phyloP scores from a whole-genome alignment of 2,888 invertebrate genomes.

The Lampropteryx suffumata region DNA sequence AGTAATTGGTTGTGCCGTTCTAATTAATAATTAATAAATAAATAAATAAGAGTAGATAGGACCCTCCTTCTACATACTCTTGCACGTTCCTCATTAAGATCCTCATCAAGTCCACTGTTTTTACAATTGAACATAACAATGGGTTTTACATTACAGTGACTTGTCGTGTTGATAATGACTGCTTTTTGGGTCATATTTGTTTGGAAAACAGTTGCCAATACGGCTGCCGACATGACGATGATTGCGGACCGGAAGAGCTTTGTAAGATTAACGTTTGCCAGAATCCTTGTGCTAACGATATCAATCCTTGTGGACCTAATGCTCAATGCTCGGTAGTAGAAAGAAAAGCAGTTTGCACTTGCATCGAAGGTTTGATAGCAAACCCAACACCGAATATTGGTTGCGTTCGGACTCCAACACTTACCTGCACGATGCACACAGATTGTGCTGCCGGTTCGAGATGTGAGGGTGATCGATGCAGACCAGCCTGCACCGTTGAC shows the following conservation, averaged over 20 bases:
- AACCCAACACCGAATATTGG: conserved; percentile 95
- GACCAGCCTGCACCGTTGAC: conserved; percentile 90
- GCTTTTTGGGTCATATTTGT: conserved; percentile 95
- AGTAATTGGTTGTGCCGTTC: too few species aligned
- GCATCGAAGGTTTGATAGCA: conserved; percentile 90
- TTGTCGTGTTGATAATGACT: conserved; percentile 95
- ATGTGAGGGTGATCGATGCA: conserved; percentile 89
- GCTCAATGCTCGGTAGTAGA: conserved; percentile 91
- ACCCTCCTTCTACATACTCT: too few species aligned
- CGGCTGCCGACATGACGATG: conserved; percentile 93
- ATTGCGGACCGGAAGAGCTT: conserved; percentile 92
- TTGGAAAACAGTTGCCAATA: conserved; percentile 92
- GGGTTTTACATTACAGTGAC: conserved; percentile 82
- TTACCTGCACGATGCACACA: conserved; percentile 89
- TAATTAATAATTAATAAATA: too few species aligned
- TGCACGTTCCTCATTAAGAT: too few species aligned
- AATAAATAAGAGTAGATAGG: too few species aligned
- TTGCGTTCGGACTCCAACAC: conserved; percentile 91
- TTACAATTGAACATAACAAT: not conserved
- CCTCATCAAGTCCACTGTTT: too few species aligned
- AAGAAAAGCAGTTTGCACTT: conserved; percentile 91
- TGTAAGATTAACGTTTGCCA: conserved; percentile 91
- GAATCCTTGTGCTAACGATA: conserved; percentile 86
- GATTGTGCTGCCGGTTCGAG: conserved; percentile 88
- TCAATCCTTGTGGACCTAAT: conserved; percentile 93